These are phyloP conservation scores for Anser cygnoides DNA, from an alignment of 2,113 vertebrate species.

Conservation along the genomic window DNA sequence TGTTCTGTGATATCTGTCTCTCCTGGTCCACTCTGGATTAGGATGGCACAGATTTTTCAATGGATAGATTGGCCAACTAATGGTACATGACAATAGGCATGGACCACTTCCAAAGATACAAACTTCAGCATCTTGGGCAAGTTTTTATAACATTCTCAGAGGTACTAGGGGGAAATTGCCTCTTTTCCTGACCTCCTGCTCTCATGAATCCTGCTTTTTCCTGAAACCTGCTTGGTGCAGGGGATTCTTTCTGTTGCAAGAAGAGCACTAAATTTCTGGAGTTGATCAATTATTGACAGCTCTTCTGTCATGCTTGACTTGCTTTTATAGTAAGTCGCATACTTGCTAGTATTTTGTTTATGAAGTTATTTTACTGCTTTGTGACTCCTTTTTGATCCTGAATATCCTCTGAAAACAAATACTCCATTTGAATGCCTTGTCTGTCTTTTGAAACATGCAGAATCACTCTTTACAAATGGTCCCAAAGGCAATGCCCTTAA, in stretches of 20 bases:
- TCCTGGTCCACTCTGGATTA: neutral
- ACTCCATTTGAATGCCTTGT: neutral
- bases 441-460: neutral
- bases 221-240: neutral
- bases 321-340: neutral
- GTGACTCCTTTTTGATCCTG: neutral
- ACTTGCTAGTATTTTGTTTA: neutral
- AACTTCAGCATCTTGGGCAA: neutral
- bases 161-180: neutral
- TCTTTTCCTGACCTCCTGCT: neutral
- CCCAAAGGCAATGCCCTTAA: neutral
- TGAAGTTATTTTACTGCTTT: neutral
- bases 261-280: neutral
- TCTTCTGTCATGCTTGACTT: neutral
- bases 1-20: neutral
- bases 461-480: neutral
- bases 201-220: neutral
- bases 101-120: neutral
- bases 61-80: neutral
- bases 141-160: neutral
- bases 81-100: neutral
- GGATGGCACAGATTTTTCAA: neutral
- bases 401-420: neutral
- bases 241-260: neutral
- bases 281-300: neutral